Conservation (phyloP, 2,113 vertebrate genomes). For the Lucifuga dentata region DNA sequence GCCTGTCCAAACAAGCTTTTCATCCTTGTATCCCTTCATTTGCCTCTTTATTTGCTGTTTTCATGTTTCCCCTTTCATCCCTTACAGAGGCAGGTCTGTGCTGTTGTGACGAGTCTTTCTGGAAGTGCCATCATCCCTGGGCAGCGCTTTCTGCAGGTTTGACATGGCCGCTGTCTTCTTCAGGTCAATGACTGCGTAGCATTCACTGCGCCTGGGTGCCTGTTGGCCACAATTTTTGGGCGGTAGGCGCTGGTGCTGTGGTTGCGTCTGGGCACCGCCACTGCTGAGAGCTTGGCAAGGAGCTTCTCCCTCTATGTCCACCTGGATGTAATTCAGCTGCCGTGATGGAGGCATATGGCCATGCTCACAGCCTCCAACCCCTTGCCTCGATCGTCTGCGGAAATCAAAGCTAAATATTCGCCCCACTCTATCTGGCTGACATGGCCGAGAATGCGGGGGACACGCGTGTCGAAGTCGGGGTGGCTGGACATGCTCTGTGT, state of each 20-base stretch:
- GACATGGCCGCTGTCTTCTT: constrained; percentile 99
- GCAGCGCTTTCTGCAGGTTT: constrained; percentile 96
- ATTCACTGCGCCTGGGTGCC: constrained; percentile 86
- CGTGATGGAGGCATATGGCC: constrained; percentile 86
- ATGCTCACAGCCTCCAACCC: constrained; percentile 79
- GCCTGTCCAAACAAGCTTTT: constrained; percentile 36
- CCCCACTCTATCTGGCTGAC: constrained; percentile 76
- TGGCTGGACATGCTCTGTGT: constrained; percentile 82
- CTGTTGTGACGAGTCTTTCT: constrained; percentile 99
- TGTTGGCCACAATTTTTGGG: constrained; percentile 79
- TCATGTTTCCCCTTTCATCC: constrained; percentile 61
- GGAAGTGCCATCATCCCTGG: constrained; percentile 95
- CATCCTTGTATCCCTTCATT: constrained; percentile 21
- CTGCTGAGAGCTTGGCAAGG: constrained; percentile 79
- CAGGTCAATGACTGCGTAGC: constrained; percentile 97
- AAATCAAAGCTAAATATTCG: constrained; percentile 96
- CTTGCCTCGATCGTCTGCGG: constrained; percentile 80
- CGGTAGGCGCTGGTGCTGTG: constrained; percentile 82
- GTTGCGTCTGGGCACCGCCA: constrained; percentile 73
- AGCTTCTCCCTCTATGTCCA: constrained; percentile 90
- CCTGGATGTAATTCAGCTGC: constrained; percentile 99
- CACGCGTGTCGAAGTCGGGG: constrained; percentile 73
- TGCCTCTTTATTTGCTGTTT: constrained; percentile 55
- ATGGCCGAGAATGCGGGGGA: constrained; percentile 76
- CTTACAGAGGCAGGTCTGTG: constrained; percentile 96